Percentiles rank a stretch among this genome's conserved stretches.
Evolutionary conservation across 2,113 vertebrate genomes (phyloP).

Genomic region (Meleagris gallopavo): DNA sequence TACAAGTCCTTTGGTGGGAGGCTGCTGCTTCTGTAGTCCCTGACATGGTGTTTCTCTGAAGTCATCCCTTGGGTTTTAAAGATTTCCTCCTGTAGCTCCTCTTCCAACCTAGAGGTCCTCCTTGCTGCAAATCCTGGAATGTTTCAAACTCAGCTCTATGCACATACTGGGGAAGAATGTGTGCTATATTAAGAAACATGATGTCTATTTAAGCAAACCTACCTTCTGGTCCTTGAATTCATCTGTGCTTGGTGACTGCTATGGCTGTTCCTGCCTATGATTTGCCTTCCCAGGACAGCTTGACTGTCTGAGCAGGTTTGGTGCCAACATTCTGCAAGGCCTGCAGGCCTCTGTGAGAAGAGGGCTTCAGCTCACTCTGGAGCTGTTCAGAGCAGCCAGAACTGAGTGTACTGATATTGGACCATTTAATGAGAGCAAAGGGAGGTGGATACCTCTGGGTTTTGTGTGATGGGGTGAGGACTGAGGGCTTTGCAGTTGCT

Average conservation of each 20-base stretch:
- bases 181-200: constrained; percentile 49
- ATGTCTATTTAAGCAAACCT: constrained; percentile 46
- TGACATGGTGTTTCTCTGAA: not conserved
- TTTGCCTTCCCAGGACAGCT: not conserved
- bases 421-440: not conserved
- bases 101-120: not conserved
- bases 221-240: constrained; percentile 27
- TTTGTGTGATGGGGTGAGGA: not conserved
- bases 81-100: not conserved
- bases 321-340: not conserved
- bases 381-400: not conserved
- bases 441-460: not conserved
- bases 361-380: not conserved
- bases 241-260: not conserved
- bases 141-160: constrained; percentile 39
- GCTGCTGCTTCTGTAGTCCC: not conserved
- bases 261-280: not conserved
- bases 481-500: not conserved
- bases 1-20: not conserved
- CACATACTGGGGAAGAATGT: constrained; percentile 32
- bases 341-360: not conserved
- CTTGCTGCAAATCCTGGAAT: not conserved
- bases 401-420: not conserved
- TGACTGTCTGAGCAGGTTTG: not conserved
- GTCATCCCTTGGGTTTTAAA: not conserved